phyloP scores from a whole-genome alignment of 2,113 vertebrate genomes.

The Cercopithecus mona region DNA sequence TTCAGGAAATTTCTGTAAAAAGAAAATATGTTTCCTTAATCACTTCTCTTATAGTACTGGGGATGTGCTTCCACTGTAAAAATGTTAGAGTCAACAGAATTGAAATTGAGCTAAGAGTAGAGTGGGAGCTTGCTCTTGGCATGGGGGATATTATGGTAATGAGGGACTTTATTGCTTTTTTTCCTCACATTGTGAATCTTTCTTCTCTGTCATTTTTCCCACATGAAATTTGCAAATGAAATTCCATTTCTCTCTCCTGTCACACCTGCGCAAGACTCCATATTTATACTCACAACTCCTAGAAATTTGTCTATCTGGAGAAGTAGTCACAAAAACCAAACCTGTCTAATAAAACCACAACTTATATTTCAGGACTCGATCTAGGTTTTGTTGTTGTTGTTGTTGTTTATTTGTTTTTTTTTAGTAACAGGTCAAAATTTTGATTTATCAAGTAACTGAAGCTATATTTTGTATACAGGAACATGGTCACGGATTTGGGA shows the following conservation, averaged over 20 bases:
- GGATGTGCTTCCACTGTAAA: not conserved
- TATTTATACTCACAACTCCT: not conserved
- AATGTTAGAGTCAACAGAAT: not conserved
- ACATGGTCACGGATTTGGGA: not conserved
- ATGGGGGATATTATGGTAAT: not conserved
- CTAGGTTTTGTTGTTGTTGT: not conserved
- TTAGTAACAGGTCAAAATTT: not conserved
- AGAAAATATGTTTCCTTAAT: conserved; percentile 56
- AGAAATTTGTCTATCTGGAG: not conserved
- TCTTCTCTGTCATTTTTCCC: not conserved
- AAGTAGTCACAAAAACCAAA: conserved; percentile 34
- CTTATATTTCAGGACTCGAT: not conserved
- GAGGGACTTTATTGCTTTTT: not conserved
- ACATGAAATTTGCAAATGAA: conserved; percentile 35
- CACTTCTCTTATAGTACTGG: not conserved
- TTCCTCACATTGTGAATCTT: not conserved
- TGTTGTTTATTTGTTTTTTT: not conserved
- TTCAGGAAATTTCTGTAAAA: conserved; percentile 56
- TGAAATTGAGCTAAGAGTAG: not conserved
- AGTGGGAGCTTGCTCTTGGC: not conserved
- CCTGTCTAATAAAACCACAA: not conserved
- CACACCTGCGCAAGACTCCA: accelerated
- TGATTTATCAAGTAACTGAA: not conserved
- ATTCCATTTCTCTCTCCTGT: not conserved
- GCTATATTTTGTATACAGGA: not conserved